These are phyloP conservation scores for Eonycteris spelaea DNA, from an alignment of 2,113 vertebrate species.

Conservation along the genomic window DNA sequence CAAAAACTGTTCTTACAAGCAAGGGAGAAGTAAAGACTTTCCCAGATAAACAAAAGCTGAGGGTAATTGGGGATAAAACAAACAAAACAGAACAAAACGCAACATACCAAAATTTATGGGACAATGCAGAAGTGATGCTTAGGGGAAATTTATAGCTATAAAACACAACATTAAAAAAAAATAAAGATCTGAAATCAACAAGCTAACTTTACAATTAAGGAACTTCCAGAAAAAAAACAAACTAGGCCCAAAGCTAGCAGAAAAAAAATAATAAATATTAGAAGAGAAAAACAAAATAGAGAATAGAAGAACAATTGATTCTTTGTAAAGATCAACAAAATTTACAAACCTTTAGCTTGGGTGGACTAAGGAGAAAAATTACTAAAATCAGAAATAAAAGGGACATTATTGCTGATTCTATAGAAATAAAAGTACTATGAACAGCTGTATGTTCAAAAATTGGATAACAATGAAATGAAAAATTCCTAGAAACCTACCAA, in stretches of 20 bases:
- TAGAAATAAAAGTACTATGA: neutral
- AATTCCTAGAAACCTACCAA: neutral
- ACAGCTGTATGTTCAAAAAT: neutral
- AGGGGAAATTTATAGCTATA: neutral
- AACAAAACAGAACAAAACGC: neutral
- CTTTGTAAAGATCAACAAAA: neutral
- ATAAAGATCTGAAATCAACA: neutral
- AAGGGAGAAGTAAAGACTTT: neutral
- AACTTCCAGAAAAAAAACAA: neutral
- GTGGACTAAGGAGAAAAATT: neutral
- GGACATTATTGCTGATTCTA: neutral
- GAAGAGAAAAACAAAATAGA: neutral
- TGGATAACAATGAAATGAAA: neutral
- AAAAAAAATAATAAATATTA: neutral
- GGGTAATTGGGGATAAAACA: neutral
- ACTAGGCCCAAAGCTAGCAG: neutral
- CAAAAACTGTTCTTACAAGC: neutral
- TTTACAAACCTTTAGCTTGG: neutral
- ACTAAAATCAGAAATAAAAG: neutral
- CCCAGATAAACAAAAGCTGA: neutral
- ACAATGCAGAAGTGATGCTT: neutral
- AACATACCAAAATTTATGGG: neutral
- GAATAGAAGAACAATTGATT: neutral
- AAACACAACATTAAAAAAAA: neutral
- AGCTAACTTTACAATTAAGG: neutral